Conservation (phyloP, 2,888 invertebrate genomes). For the Drosophila diplacantha region DNA sequence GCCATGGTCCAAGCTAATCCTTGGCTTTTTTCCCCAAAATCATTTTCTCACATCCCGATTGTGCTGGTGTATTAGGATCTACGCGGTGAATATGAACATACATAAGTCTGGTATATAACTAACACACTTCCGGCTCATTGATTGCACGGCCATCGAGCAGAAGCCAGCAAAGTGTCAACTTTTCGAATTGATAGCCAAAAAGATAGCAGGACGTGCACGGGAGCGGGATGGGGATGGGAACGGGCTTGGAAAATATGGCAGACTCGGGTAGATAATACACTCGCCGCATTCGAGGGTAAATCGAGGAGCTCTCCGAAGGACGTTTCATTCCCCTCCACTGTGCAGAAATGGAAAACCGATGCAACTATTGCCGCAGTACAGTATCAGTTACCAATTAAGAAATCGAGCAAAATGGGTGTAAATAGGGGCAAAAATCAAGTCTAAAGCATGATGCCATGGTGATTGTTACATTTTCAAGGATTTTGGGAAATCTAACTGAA, state of each 20-base stretch:
- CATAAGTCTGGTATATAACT: neutral
- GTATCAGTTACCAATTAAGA: conserved; percentile 17
- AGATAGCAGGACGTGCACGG: conserved; percentile 41
- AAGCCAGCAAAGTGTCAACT: conserved; percentile 61
- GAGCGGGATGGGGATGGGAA: neutral
- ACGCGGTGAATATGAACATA: neutral
- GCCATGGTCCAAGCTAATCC: neutral
- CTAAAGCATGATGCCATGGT: neutral
- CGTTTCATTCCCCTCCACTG: neutral
- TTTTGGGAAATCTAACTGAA: neutral
- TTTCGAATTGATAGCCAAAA: conserved; percentile 57
- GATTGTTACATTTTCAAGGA: neutral
- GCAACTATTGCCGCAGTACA: conserved; percentile 4
- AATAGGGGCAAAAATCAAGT: conserved; percentile 4
- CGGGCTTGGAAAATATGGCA: conserved; percentile 2
- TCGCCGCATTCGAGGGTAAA: neutral
- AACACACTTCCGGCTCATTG: conserved; percentile 61
- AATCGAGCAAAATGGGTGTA: neutral
- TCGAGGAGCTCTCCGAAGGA: neutral
- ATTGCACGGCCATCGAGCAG: conserved; percentile 47
- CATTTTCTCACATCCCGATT: neutral
- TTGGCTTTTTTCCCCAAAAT: conserved; percentile 2
- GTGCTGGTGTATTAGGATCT: neutral
- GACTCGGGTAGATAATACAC: conserved; percentile 8
- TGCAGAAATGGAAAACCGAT: conserved; percentile 14